Evolutionary conservation across 1,140 invertebrate genomes (phyloP).

Genomic region (Doryteuthis pealeii): DNA sequence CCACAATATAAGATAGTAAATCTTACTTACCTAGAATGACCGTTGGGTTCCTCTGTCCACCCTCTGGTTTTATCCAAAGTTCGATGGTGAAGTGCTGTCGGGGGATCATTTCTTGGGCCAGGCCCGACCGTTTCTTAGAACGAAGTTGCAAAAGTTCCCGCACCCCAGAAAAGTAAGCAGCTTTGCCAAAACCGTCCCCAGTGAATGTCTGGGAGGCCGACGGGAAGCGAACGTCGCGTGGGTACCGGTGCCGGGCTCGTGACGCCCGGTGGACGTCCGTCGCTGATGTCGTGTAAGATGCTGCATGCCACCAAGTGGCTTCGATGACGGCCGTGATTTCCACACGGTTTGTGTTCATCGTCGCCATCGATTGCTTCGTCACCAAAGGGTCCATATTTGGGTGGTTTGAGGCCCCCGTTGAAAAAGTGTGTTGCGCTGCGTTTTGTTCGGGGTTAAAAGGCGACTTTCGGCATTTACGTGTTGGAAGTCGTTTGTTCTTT

Average conservation of each 20-base stretch:
- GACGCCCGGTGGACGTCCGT: not conserved
- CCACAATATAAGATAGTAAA: too few species aligned
- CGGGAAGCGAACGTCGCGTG: slow-evolving; percentile 8
- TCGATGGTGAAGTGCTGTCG: slow-evolving; percentile 30
- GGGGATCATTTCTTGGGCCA: slow-evolving; percentile 18
- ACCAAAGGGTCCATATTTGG: not conserved
- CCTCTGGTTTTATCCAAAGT: slow-evolving; percentile 40
- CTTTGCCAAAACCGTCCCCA: slow-evolving; percentile 23
- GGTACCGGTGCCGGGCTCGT: not conserved
- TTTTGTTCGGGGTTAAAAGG: not conserved
- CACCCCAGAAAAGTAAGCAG: slow-evolving; percentile 34
- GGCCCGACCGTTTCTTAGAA: not conserved
- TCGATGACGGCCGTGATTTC: not conserved
- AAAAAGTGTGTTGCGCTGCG: not conserved
- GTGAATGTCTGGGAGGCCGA: not conserved
- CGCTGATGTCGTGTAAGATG: not conserved
- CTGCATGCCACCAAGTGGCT: not conserved
- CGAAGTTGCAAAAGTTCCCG: slow-evolving; percentile 28
- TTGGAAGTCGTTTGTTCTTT: not conserved
- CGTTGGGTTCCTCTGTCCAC: slow-evolving; percentile 34
- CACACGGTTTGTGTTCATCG: not conserved
- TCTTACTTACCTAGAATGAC: slow-evolving; percentile 37
- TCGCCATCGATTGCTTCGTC: not conserved
- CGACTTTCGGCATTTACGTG: not conserved
- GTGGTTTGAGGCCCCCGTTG: not conserved